A percentile compares a stretch with the other conserved stretches of the same genome.
phyloP scores from a whole-genome alignment of 2,888 invertebrate species.

The Epistrophe grossulariae region DNA sequence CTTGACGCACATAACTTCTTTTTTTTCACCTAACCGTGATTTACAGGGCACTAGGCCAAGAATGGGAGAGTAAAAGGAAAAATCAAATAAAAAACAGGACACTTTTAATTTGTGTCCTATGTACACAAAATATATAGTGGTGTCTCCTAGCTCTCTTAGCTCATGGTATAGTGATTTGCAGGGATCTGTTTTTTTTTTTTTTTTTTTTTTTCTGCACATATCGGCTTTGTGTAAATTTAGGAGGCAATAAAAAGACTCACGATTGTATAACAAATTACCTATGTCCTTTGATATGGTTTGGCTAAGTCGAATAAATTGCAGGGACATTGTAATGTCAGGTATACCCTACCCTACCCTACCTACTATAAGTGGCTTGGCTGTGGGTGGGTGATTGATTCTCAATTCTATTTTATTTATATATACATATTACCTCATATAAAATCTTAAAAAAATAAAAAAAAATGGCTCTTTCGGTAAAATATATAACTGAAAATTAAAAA shows the following conservation, averaged over 20 bases:
- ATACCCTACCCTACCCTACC: too few species aligned
- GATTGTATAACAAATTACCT: conserved; percentile 58
- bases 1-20: conserved; percentile 69
- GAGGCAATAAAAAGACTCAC: conserved; percentile 66
- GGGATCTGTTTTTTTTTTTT: background rate
- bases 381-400: background rate
- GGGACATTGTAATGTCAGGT: conserved; percentile 11
- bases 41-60: conserved; percentile 68
- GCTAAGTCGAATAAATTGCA: conserved; percentile 42
- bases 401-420: too few species aligned
- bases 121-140: conserved; percentile 54
- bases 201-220: background rate
- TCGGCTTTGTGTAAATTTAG: conserved; percentile 55
- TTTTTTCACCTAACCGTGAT: conserved; percentile 70
- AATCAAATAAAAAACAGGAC: conserved; percentile 50
- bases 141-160: conserved; percentile 38
- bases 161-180: conserved; percentile 43
- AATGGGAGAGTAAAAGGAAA: conserved; percentile 12
- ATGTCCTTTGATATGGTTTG: conserved; percentile 8
- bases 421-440: too few species aligned
- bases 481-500: too few species aligned
- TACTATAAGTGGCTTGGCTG: conserved; percentile 8
- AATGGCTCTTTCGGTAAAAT: too few species aligned
- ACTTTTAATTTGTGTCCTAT: conserved; percentile 71
- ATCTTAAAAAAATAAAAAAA: too few species aligned